Percentiles rank a stretch among this genome's conserved stretches.
phyloP scores from a whole-genome alignment of 2,797 vertebrate genomes.

The Tinamus major region DNA sequence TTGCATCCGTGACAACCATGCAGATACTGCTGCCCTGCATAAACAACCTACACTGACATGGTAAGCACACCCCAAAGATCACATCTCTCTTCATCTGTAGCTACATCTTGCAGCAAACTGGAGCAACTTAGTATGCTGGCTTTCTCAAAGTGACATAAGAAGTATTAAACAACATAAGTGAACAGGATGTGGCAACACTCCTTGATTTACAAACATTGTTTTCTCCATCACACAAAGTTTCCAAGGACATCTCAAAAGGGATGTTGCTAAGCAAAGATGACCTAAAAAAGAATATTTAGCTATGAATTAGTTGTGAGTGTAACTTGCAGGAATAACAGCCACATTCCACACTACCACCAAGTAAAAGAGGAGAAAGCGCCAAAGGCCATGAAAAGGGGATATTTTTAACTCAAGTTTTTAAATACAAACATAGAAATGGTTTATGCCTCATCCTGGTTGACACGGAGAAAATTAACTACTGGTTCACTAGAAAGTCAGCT shows the following conservation, averaged over 20 bases:
- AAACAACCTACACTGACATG: background rate
- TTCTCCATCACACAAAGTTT: background rate
- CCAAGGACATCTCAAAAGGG: constrained; percentile 17
- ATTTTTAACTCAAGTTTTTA: constrained; percentile 14
- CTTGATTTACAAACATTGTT: background rate
- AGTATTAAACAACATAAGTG: background rate
- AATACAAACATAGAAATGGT: background rate
- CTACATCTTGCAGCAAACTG: background rate
- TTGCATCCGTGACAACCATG: constrained; percentile 26
- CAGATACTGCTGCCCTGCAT: background rate
- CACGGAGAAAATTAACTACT: background rate
- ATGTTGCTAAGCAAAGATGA: constrained; percentile 21
- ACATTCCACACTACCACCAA: background rate
- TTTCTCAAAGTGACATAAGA: background rate
- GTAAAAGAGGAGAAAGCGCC: background rate
- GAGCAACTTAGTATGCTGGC: background rate
- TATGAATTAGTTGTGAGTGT: background rate
- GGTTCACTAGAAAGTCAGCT: background rate
- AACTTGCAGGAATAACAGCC: background rate
- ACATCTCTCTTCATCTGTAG: background rate
- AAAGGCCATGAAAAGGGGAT: background rate
- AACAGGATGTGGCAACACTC: background rate
- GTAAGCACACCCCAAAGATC: constrained; percentile 15
- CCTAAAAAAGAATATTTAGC: background rate
- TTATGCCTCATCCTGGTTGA: background rate